These are phyloP conservation scores for Scrobipalpa costella DNA, from an alignment of 2,888 invertebrate species.

Conservation along the genomic window DNA sequence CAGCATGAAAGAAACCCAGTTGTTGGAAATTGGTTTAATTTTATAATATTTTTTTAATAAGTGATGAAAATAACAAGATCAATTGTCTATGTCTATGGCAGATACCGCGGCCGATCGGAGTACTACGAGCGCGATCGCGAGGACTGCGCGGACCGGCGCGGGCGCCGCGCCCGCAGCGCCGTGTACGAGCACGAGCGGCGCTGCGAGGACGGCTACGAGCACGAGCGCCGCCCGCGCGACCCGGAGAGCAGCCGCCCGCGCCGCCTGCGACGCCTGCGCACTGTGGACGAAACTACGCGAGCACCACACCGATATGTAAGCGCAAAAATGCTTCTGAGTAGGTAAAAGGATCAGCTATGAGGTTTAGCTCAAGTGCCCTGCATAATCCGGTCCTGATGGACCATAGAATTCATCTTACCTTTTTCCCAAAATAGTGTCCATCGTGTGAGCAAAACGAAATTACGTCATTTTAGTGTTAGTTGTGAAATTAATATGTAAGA, in stretches of 20 bases:
- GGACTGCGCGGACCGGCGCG: slow-evolving; percentile 50
- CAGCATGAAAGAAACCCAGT: too few relatives aligned
- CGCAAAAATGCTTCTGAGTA: neutral
- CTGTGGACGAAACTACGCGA: slow-evolving; percentile 57
- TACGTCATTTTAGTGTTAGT: too few relatives aligned
- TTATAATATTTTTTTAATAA: too few relatives aligned
- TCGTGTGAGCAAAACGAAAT: too few relatives aligned
- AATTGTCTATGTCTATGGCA: neutral
- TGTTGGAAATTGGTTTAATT: too few relatives aligned
- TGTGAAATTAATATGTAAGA: too few relatives aligned
- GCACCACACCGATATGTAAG: slow-evolving; percentile 45
- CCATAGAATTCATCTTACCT: too few relatives aligned
- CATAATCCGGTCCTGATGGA: too few relatives aligned
- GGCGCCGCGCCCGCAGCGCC: slow-evolving; percentile 64
- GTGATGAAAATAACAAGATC: too few relatives aligned
- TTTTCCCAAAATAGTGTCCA: too few relatives aligned
- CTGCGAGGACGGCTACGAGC: slow-evolving; percentile 44
- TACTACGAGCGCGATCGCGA: slow-evolving; percentile 59
- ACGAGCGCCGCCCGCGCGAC: slow-evolving; percentile 33
- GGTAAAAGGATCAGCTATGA: too few relatives aligned
- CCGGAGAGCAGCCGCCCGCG: slow-evolving; percentile 43
- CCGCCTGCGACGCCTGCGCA: slow-evolving; percentile 57
- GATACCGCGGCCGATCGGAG: slow-evolving; percentile 59
- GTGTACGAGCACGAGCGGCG: slow-evolving; percentile 56
- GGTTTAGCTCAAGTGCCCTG: too few relatives aligned